Evolutionary conservation across 2,797 vertebrate species (phyloP), one percentile per base, ranked within the genome.

Genomic region (Sebastes cheni): DNA sequence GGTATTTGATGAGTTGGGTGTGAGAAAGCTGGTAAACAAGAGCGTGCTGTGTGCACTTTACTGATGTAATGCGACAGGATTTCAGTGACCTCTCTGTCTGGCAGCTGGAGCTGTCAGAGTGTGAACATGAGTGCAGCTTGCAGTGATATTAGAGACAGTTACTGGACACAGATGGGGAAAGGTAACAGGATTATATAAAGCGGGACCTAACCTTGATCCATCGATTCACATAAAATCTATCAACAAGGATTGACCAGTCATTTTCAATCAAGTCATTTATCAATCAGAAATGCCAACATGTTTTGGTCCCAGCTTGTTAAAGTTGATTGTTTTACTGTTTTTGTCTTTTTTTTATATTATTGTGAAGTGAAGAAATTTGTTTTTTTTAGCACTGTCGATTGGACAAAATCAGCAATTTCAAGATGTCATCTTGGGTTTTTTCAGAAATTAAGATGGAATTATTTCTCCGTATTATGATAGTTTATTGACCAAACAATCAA

Each of bases 61-160:
- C 59, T 73, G 69, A 81, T 87, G 67, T 81, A 75, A 75, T 70
- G 79, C 67, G 56, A 72, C 75, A 72, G 75, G 77, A 74, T 86
- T 54, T 75, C 65, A 52, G n/a, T 77, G 81, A 80, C 79, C 79
- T 87, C 73, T 72, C 30, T 36, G 80, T 66, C 69, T 74, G 84
- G 56, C 73, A 81, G 80, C 74, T 61, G 52, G 62, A 64, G 78
- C 60, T 1, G 58, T 72, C 66, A 23, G 30, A 16, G 61, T 56
- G 65, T 18, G 66, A 86, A 81, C 74, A 54, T 29, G 59, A 67
- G 56, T 9, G 50, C 32, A 67, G 67, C 56, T 62, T 22, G 55
- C 71, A 54, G 69, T 11, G 61, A 34, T 52, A 32, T 66, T 27
- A 34, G 20, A 66, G 54, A 67, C n/a, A 12, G 10, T 72, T 39